These are phyloP conservation scores for Merodon equestris DNA, from an alignment of 2,888 invertebrate species.

Conservation along the genomic window DNA sequence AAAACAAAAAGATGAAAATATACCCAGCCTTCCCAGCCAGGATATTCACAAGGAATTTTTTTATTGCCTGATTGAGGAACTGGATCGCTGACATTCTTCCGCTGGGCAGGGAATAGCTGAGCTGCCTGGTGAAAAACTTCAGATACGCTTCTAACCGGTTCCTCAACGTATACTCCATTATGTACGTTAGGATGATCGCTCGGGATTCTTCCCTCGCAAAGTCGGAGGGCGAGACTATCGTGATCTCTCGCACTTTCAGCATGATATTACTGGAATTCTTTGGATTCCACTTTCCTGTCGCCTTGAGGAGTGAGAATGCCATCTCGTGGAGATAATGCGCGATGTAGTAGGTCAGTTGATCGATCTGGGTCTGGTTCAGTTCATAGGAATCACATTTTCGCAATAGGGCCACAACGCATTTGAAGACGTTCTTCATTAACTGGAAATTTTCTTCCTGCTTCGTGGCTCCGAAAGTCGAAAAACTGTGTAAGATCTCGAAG, in stretches of 20 bases:
- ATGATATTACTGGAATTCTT: slow-evolving; percentile 90
- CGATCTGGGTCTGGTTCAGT: slow-evolving; percentile 87
- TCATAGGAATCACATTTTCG: slow-evolving; percentile 87
- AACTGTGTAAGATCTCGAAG: slow-evolving; percentile 93
- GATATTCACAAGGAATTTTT: slow-evolving; percentile 83
- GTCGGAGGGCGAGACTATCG: slow-evolving; percentile 86
- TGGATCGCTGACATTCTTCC: slow-evolving; percentile 93
- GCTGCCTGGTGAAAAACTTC: slow-evolving; percentile 89
- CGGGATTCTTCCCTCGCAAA: slow-evolving; percentile 87
- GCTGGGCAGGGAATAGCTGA: slow-evolving; percentile 88
- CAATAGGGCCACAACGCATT: slow-evolving; percentile 90
- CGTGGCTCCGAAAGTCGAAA: slow-evolving; percentile 90
- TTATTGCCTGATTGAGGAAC: slow-evolving; percentile 89
- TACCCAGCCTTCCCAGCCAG: slow-evolving; percentile 79
- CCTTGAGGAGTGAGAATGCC: slow-evolving; percentile 92
- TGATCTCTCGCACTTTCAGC: slow-evolving; percentile 88
- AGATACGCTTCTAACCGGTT: slow-evolving; percentile 86
- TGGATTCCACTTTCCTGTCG: slow-evolving; percentile 86
- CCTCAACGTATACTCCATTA: slow-evolving; percentile 93
- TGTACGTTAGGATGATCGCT: slow-evolving; percentile 87
- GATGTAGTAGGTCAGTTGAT: slow-evolving; percentile 90
- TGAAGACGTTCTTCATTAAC: slow-evolving; percentile 92
- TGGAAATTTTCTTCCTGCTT: slow-evolving; percentile 93
- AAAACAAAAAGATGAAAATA: slow-evolving; percentile 87
- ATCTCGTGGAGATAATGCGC: slow-evolving; percentile 94